phyloP scores from a whole-genome alignment of 2,888 invertebrate genomes.

The Philonicus albiceps region DNA sequence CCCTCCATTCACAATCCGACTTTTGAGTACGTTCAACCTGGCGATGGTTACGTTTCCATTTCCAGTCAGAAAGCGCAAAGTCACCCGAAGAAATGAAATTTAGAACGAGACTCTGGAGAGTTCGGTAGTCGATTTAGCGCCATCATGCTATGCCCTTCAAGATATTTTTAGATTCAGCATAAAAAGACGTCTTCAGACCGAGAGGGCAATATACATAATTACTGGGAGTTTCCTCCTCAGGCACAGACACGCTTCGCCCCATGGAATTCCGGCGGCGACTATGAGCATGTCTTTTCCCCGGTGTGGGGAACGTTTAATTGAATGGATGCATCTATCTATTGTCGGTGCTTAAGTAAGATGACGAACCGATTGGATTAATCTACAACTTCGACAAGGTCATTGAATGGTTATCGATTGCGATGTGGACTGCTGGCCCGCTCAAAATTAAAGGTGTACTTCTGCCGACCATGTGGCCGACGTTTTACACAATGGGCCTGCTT shows the following conservation, averaged over 20 bases:
- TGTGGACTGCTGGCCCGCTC: not conserved
- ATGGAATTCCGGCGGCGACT: not conserved
- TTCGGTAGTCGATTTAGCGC: not conserved
- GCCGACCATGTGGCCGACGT: not conserved
- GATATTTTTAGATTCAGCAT: not conserved
- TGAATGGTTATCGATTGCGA: not conserved
- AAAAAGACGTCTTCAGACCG: not conserved
- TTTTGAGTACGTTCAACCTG: not conserved
- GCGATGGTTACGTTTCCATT: not conserved
- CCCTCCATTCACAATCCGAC: not conserved
- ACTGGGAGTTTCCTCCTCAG: not conserved
- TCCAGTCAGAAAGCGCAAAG: not conserved
- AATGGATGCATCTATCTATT: not conserved
- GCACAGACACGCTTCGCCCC: not conserved
- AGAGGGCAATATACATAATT: not conserved
- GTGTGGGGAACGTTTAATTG: not conserved
- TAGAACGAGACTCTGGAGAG: not conserved
- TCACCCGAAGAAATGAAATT: not conserved
- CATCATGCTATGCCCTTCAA: not conserved
- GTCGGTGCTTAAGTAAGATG: not conserved
- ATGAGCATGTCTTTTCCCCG: not conserved
- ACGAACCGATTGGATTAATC: not conserved
- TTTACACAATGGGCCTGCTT: not conserved
- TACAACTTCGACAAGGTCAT: conserved; percentile 5
- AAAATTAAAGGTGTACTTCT: not conserved